Conservation (phyloP, 2,888 invertebrate species). For the Atrina japonica region DNA sequence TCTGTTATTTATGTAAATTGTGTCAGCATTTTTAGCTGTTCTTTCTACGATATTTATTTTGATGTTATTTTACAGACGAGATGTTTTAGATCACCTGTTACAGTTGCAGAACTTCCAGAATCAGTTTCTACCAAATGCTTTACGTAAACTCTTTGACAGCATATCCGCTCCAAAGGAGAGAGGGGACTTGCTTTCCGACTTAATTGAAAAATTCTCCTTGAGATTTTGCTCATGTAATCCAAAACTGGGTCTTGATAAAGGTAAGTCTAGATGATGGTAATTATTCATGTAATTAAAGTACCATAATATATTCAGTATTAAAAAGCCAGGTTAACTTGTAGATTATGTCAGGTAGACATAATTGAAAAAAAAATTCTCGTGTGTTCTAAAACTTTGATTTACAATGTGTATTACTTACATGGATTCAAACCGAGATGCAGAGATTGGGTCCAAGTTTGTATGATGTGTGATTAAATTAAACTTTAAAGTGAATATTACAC, state of each 20-base stretch:
- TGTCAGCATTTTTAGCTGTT: too few relatives aligned
- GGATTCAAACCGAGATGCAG: too few relatives aligned
- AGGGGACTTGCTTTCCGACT: slow-evolving; percentile 80
- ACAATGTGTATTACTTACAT: too few relatives aligned
- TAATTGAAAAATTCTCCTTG: slow-evolving; percentile 81
- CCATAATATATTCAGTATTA: not conserved
- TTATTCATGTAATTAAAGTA: slow-evolving; percentile 13
- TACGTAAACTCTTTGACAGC: slow-evolving; percentile 81
- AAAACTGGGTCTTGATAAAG: slow-evolving; percentile 79
- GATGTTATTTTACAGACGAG: slow-evolving; percentile 67
- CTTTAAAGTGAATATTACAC: too few relatives aligned
- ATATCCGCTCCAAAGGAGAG: slow-evolving; percentile 81
- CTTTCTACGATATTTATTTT: too few relatives aligned
- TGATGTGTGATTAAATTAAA: too few relatives aligned
- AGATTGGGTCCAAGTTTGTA: too few relatives aligned
- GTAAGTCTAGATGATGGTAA: slow-evolving; percentile 61
- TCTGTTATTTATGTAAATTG: too few relatives aligned
- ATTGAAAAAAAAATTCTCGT: too few relatives aligned
- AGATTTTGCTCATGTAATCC: slow-evolving; percentile 82
- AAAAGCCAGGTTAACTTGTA: not conserved
- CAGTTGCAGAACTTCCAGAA: slow-evolving; percentile 81
- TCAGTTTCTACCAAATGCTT: slow-evolving; percentile 82
- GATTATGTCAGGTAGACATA: too few relatives aligned
- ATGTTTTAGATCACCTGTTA: slow-evolving; percentile 79
- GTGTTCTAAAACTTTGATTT: too few relatives aligned